phyloP scores from a whole-genome alignment of 2,888 invertebrate species.

The Chaitophorus viminalis region DNA sequence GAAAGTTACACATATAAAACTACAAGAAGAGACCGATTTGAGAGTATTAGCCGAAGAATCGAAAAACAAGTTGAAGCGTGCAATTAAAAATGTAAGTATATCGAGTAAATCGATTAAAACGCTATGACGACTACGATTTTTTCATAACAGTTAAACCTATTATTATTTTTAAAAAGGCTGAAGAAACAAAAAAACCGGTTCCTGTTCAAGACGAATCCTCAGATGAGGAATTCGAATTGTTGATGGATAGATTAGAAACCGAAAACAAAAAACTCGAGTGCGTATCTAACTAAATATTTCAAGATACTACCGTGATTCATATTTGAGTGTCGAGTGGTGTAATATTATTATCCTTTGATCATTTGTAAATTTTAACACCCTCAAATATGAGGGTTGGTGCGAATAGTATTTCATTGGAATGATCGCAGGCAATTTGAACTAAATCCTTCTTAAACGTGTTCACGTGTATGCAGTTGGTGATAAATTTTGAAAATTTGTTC shows the following conservation, averaged over 20 bases:
- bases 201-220: neutral
- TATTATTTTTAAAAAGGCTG: neutral
- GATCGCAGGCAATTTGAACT: no score
- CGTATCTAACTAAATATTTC: neutral
- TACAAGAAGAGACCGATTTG: conserved; percentile 16
- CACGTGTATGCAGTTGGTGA: no score
- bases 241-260: neutral
- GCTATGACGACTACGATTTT: neutral
- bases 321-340: no score
- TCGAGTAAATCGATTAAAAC: neutral
- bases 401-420: no score
- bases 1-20: conserved; percentile 10
- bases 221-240: neutral
- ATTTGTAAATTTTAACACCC: no score
- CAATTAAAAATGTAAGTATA: conserved; percentile 21
- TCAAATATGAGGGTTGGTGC: no score
- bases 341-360: no score
- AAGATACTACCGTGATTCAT: no score
- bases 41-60: conserved; percentile 29
- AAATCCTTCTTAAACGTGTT: no score
- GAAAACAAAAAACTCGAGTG: conserved; percentile 12
- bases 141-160: neutral
- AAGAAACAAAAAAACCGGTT: neutral
- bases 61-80: neutral
- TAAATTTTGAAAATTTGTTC: no score